A percentile compares a stretch with the other conserved stretches of the same genome.
Conservation (phyloP, 2,797 vertebrate genomes). For the Bothrops alternatus region DNA sequence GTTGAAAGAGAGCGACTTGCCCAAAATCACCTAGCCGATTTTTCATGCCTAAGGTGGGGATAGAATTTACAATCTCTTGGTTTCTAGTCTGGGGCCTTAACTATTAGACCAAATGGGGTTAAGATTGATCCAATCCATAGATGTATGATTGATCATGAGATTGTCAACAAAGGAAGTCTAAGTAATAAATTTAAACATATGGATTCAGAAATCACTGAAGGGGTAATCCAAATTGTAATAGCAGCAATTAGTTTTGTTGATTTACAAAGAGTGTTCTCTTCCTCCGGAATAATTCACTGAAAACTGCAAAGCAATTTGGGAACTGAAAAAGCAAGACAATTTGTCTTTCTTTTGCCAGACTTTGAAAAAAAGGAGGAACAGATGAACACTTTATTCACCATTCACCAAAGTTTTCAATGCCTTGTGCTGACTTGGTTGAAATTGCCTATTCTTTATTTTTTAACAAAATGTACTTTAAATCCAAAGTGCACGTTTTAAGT, state of each 20-base stretch:
- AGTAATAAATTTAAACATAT: neutral
- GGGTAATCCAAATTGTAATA: neutral
- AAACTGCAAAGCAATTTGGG: neutral
- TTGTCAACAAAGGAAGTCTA: neutral
- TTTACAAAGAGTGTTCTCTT: neutral
- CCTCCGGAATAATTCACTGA: neutral
- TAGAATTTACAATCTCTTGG: neutral
- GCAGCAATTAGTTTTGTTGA: neutral
- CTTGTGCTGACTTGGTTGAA: neutral
- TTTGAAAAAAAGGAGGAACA: neutral
- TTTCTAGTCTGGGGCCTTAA: neutral
- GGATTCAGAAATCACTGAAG: neutral
- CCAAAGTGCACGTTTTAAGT: neutral
- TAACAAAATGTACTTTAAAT: neutral
- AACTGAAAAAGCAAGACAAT: neutral
- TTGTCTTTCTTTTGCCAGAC: neutral
- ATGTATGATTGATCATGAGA: neutral
- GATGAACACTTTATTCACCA: neutral
- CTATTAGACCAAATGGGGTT: neutral
- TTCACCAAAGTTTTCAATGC: neutral
- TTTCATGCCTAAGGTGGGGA: neutral
- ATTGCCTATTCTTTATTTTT: neutral
- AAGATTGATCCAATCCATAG: neutral
- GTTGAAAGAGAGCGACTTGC: neutral
- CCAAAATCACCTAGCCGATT: neutral